A percentile compares a stretch with the other conserved stretches of the same genome.
phyloP scores from a whole-genome alignment of 2,113 vertebrate genomes.

The Rhinopithecus roxellana region DNA sequence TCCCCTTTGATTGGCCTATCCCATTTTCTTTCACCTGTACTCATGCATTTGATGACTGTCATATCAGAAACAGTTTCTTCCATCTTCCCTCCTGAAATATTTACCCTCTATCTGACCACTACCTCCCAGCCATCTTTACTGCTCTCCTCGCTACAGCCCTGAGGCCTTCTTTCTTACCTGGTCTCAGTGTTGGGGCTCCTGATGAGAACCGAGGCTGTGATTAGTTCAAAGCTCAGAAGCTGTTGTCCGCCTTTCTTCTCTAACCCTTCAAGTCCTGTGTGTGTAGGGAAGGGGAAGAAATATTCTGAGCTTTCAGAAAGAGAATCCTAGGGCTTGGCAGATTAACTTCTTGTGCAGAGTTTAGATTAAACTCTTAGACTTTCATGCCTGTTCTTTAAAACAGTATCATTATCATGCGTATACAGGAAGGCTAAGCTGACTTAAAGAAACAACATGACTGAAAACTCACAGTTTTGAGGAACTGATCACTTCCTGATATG shows the following conservation, averaged over 20 bases:
- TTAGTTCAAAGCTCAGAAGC: background rate
- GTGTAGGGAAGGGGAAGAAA: background rate
- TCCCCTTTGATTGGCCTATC: background rate
- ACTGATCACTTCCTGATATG: slow-evolving; percentile 7
- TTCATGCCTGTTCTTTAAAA: background rate
- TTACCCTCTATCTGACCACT: background rate
- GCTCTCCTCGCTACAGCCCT: background rate
- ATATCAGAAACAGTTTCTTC: background rate
- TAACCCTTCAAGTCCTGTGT: background rate
- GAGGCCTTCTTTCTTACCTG: slow-evolving; percentile 3
- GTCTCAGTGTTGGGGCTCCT: background rate
- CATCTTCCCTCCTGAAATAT: background rate
- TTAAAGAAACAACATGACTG: background rate
- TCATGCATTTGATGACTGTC: no score
- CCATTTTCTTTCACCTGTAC: background rate
- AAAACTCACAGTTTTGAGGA: slow-evolving; percentile 37
- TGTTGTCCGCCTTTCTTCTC: background rate
- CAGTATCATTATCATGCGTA: background rate
- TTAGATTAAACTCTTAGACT: background rate
- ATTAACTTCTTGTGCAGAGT: background rate
- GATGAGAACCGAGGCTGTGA: background rate
- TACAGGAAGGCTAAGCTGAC: background rate
- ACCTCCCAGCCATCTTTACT: background rate
- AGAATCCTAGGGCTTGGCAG: background rate
- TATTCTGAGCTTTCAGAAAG: background rate